These are phyloP conservation scores for Zele albiditarsus DNA, from an alignment of 2,888 invertebrate genomes.

Conservation along the genomic window DNA sequence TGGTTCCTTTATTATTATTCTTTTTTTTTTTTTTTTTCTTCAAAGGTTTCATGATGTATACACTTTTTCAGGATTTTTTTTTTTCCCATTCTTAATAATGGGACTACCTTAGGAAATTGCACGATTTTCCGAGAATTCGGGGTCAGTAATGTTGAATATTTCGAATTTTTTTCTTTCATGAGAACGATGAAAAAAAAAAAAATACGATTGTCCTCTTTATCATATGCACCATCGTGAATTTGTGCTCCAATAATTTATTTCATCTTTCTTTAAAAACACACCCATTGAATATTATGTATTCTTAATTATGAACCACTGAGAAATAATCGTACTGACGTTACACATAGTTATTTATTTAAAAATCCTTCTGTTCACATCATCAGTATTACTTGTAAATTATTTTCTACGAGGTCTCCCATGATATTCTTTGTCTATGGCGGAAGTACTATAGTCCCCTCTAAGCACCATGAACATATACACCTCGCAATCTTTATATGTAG, in stretches of 20 bases:
- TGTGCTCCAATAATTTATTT: neutral
- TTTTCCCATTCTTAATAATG: slow-evolving; percentile 16
- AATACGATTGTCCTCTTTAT: neutral
- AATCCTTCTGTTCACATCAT: neutral
- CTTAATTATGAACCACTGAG: neutral
- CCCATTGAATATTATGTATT: neutral
- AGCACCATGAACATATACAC: neutral
- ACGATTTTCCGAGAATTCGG: slow-evolving; percentile 20
- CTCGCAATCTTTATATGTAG: neutral
- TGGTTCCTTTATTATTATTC: neutral
- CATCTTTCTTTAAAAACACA: neutral
- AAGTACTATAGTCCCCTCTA: neutral
- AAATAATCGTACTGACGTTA: no score
- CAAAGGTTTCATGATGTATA: slow-evolving; percentile 8
- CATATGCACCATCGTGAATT: neutral
- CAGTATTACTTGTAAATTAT: neutral
- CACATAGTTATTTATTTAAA: neutral
- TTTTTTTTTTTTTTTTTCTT: neutral
- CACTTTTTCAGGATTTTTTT: slow-evolving; percentile 5
- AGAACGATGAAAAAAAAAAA: neutral
- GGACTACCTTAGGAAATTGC: slow-evolving; percentile 29
- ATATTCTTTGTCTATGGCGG: slow-evolving; percentile 5
- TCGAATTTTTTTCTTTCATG: neutral
- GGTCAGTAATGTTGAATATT: slow-evolving; percentile 2
- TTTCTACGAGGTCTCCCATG: neutral